phyloP scores from a whole-genome alignment of 2,888 invertebrate species.

The Noctua janthina region DNA sequence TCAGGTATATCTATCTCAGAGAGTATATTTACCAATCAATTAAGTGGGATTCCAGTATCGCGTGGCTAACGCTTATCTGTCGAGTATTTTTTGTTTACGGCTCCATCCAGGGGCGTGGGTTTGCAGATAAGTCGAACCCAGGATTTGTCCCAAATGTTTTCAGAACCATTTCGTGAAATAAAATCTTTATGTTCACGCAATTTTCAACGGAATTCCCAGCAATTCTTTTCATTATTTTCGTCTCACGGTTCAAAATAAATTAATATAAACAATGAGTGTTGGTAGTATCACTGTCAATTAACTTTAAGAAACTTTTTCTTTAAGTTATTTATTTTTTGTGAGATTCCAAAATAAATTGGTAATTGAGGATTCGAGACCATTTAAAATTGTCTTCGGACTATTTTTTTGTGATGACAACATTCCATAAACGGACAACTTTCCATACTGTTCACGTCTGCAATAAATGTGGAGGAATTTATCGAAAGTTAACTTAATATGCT shows the following conservation, averaged over 20 bases:
- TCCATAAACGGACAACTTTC: conserved; percentile 76
- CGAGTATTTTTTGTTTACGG: conserved; percentile 64
- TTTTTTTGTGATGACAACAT: conserved; percentile 71
- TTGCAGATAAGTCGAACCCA: conserved; percentile 56
- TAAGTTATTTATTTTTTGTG: conserved; percentile 43
- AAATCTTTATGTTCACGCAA: conserved; percentile 49
- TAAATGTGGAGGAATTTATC: conserved; percentile 45
- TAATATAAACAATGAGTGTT: conserved; percentile 37
- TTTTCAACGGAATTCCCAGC: conserved; percentile 23
- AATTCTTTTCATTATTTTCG: conserved; percentile 33
- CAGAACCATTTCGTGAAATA: conserved; percentile 38
- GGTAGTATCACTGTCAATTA: conserved; percentile 47
- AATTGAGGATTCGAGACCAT: conserved; percentile 49
- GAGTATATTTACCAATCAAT: conserved; percentile 58
- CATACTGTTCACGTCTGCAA: conserved; percentile 53
- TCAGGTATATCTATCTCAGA: conserved; percentile 13
- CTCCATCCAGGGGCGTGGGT: conserved; percentile 56
- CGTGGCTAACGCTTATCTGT: conserved; percentile 66
- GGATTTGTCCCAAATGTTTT: conserved; percentile 56
- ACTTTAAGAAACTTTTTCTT: conserved; percentile 30
- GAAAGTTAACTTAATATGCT: conserved; percentile 50
- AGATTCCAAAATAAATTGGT: conserved; percentile 39
- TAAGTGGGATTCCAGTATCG: conserved; percentile 57
- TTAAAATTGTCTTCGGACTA: conserved; percentile 60
- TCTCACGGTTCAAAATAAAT: conserved; percentile 37